A percentile compares a stretch with the other conserved stretches of the same genome.
These are phyloP conservation scores for Chesias legatella DNA, from an alignment of 2,888 invertebrate species.

Conservation along the genomic window DNA sequence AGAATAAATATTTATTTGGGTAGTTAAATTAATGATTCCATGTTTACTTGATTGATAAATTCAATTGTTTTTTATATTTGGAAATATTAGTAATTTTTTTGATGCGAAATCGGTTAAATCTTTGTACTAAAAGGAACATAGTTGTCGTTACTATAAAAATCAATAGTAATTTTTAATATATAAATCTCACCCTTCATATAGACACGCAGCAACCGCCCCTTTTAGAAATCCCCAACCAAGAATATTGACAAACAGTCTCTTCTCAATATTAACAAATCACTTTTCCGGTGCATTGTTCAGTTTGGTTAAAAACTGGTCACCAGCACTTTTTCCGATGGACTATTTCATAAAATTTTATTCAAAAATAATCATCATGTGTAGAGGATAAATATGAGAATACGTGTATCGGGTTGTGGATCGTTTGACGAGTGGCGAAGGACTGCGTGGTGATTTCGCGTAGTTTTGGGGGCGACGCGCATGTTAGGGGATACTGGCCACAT, in stretches of 20 bases:
- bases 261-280: constrained; percentile 49
- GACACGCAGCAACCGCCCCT: constrained; percentile 43
- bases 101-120: no score
- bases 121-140: no score
- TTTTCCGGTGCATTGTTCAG: constrained; percentile 19
- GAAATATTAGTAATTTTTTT: no score
- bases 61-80: no score
- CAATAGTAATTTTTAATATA: constrained; percentile 11
- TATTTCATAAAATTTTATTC: no score
- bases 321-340: no score
- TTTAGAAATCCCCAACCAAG: constrained; percentile 28
- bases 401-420: constrained; percentile 46
- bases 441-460: constrained; percentile 62
- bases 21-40: no score
- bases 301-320: not conserved
- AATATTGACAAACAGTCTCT: constrained; percentile 24
- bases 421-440: constrained; percentile 64
- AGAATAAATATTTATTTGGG: no score
- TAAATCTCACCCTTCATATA: constrained; percentile 73
- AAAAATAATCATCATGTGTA: no score
- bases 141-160: no score
- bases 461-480: constrained; percentile 63
- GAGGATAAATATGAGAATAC: no score
- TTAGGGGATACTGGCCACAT: constrained; percentile 58
- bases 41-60: no score